Conservation (phyloP, 23 tunicate genomes). For the Botrylloides violaceus region DNA sequence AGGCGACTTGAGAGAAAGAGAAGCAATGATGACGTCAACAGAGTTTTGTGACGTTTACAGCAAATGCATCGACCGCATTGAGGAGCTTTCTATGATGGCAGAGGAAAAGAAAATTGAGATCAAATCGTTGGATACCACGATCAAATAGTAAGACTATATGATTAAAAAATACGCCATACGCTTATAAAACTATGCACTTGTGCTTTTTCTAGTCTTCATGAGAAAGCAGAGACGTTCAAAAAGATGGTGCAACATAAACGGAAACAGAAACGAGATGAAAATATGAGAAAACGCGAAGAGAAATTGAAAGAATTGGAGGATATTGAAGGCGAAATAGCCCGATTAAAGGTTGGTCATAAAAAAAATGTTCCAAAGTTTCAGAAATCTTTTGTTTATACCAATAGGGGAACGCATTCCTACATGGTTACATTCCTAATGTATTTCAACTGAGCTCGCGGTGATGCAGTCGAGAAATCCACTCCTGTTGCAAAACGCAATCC, state of each 20-base stretch:
- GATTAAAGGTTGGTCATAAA: constrained; percentile 59
- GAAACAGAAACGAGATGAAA: constrained; percentile 61
- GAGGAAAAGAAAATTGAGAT: constrained; percentile 48
- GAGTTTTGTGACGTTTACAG: constrained; percentile 59
- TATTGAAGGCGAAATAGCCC: constrained; percentile 45
- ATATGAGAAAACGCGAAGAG: constrained; percentile 36
- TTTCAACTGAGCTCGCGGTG: too few relatives aligned
- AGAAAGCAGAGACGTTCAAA: constrained; percentile 15
- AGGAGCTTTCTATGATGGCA: constrained; percentile 26
- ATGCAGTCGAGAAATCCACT: too few relatives aligned
- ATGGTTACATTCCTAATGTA: too few relatives aligned
- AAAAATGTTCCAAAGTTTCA: too few relatives aligned
- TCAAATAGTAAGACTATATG: constrained; percentile 40
- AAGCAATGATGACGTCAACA: constrained; percentile 33
- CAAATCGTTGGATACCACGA: constrained; percentile 38
- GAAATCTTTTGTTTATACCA: too few relatives aligned
- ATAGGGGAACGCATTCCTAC: too few relatives aligned
- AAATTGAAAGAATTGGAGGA: constrained; percentile 51
- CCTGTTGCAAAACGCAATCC: too few relatives aligned
- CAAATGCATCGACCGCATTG: constrained; percentile 66
- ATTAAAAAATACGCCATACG: not conserved
- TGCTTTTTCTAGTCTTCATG: constrained; percentile 10
- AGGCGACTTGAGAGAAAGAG: constrained; percentile 41
- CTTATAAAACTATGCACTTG: not conserved
- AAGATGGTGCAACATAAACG: constrained; percentile 57